Conservation (phyloP, 2,888 invertebrate species). For the Chymomyza procnemis region DNA sequence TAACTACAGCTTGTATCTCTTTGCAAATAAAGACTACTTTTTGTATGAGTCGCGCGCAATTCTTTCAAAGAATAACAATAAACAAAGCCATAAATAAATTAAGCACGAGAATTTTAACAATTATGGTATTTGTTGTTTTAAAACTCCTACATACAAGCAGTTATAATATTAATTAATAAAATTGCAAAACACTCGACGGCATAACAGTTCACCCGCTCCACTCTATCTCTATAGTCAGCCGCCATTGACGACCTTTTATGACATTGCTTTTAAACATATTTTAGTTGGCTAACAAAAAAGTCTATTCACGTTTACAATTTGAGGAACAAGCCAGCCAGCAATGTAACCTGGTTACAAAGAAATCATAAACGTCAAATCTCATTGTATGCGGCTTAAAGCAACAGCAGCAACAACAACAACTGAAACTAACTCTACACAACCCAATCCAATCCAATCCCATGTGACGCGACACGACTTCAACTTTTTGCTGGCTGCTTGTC, state of each 20-base stretch:
- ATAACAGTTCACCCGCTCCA: too few species aligned
- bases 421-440: conserved; percentile 8
- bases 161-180: neutral
- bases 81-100: neutral
- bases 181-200: neutral
- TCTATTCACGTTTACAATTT: conserved; percentile 5
- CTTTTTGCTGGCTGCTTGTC: conserved; percentile 50
- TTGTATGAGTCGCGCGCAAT: neutral
- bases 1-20: too few species aligned
- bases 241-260: conserved; percentile 27
- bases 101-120: neutral
- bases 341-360: conserved; percentile 29
- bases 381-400: conserved; percentile 13
- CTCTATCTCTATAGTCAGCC: too few species aligned
- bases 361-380: conserved; percentile 41
- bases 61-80: neutral
- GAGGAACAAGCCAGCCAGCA: conserved; percentile 22
- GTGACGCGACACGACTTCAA: conserved; percentile 46
- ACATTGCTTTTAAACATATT: conserved; percentile 29
- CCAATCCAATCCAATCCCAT: conserved; percentile 7
- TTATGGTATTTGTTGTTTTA: neutral
- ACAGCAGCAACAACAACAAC: conserved; percentile 27
- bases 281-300: neutral
- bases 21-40: too few species aligned
- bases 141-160: neutral